Evolutionary conservation across 2,113 vertebrate species (phyloP).

Genomic region (Myiopsitta monachus): DNA sequence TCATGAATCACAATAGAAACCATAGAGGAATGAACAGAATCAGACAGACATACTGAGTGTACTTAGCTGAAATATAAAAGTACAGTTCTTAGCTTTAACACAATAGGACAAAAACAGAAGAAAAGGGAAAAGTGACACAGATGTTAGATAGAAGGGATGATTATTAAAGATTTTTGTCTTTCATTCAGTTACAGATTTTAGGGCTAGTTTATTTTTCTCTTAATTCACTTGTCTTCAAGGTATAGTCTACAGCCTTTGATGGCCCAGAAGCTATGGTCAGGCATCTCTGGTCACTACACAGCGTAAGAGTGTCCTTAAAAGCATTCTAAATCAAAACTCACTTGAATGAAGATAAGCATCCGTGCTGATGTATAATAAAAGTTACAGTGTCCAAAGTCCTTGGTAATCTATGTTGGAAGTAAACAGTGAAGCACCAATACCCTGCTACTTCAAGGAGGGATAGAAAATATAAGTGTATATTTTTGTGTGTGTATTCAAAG

Average conservation of each 20-base stretch:
- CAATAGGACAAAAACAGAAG: not conserved
- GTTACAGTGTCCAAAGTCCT: not conserved
- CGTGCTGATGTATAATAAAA: not conserved
- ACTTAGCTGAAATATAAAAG: not conserved
- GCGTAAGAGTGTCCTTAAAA: not conserved
- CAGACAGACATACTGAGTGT: not conserved
- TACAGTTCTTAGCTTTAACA: not conserved
- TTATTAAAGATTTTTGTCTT: not conserved
- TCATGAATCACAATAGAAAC: not conserved
- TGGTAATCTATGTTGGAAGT: not conserved
- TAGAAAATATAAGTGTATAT: not conserved
- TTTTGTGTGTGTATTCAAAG: not conserved
- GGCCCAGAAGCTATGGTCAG: not conserved
- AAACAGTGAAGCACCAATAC: not conserved
- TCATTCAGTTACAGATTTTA: not conserved
- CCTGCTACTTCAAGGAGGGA: not conserved
- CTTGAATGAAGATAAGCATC: not conserved
- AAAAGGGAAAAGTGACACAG: not conserved
- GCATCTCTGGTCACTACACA: not conserved
- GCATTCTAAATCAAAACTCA: not conserved
- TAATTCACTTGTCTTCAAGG: not conserved
- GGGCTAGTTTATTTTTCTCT: rapidly evolving
- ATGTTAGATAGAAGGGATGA: not conserved
- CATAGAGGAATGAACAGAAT: not conserved
- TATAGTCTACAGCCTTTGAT: not conserved